Base-by-base conservation (phyloP, 2,113 vertebrate species). In the Oophaga pumilio region DNA sequence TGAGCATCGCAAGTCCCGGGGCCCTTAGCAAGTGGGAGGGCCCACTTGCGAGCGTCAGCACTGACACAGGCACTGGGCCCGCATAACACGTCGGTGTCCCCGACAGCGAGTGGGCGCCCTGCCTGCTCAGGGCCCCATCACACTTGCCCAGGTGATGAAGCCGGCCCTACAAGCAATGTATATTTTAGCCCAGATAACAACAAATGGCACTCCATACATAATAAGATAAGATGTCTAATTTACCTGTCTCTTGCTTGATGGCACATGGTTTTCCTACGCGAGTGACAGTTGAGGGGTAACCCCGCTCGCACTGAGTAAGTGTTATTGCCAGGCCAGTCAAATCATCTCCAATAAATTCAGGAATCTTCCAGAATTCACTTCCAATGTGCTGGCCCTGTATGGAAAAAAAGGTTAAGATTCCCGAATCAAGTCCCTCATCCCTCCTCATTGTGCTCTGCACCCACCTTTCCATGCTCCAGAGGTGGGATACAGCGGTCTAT, bases 341-440 rank as follows among this genome's bases (percentile, higher is more conserved):
- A 82, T 99, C 96, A 87, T 97, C 95, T 77, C 97, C 97, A 84
- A 96, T 91, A 26, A 18, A 91, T 68, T 96, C 94, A 0, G 97
- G 95, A 69, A 94, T 90, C 49, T 59, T 95, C 97, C 98, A 99
- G 92, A 99, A 99, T 83, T 96, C 97, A 0, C 92, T 94, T 69
- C 95, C 94, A 81, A 93, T 92, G 69, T 83, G 92, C 33, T 90
- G 88, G 71, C 93, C 95, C 97, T 99, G 80, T 57, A 22, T 33
- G 1, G 22, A 69, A 89, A 85, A 89, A 82, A 22, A 62, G 56
- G 78, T 77, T 33, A 60, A 49, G 20, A 56, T 18, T 15, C 24
- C 26, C 18, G n/a, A 22, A 28, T 26, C 50, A 26, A 84, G 85
- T 82, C 1, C 11, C 6, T 43, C 28, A 84, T 59, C 4, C 22